Conservation (phyloP, 2,888 invertebrate genomes). For the Cheilosia vulpina region DNA sequence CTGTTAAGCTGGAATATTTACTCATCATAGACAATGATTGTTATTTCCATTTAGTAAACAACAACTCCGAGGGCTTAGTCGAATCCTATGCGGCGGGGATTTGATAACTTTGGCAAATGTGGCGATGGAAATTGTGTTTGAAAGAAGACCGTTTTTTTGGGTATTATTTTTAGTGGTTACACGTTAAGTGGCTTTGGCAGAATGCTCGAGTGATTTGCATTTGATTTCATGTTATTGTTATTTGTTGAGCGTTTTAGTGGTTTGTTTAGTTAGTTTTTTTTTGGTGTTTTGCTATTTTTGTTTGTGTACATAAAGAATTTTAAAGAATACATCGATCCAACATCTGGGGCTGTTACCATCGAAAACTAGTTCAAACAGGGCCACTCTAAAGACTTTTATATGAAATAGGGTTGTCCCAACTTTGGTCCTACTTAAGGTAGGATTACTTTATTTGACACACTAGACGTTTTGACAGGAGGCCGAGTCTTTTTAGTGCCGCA, state of each 20-base stretch:
- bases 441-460: no score
- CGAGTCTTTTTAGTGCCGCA: no score
- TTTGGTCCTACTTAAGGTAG: no score
- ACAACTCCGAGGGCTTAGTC: conserved; percentile 48
- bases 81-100: conserved; percentile 49
- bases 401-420: no score
- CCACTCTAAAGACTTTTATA: no score
- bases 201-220: conserved; percentile 34
- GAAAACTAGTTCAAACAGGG: no score
- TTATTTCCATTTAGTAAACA: conserved; percentile 72
- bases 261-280: neutral
- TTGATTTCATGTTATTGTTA: conserved; percentile 24
- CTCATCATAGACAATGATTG: conserved; percentile 52
- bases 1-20: conserved; percentile 58
- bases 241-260: conserved; percentile 25
- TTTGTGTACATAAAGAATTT: no score
- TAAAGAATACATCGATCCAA: no score
- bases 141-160: conserved; percentile 14
- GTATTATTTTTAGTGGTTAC: neutral
- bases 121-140: neutral
- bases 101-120: conserved; percentile 66
- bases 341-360: no score
- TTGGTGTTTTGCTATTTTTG: no score
- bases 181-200: conserved; percentile 34
- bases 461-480: no score